These are phyloP conservation scores for Thysanoteuthis rhombus DNA, from an alignment of 2,888 invertebrate genomes.

Conservation along the genomic window DNA sequence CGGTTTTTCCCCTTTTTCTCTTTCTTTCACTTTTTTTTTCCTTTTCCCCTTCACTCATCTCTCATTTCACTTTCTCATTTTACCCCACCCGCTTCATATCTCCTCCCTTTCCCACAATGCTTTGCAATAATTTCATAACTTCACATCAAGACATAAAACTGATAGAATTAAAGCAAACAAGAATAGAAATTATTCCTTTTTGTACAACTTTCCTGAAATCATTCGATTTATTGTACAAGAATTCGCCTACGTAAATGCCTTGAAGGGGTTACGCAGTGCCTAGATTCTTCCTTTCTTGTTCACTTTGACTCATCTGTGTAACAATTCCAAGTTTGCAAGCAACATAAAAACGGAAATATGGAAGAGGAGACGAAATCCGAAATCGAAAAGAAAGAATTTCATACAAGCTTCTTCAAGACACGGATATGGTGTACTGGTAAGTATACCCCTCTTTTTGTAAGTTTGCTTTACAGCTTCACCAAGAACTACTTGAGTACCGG, in stretches of 20 bases:
- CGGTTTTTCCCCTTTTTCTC: not conserved
- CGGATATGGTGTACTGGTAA: no score
- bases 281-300: not conserved
- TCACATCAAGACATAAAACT: not conserved
- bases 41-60: not conserved
- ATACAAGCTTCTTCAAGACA: not conserved
- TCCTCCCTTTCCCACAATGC: not conserved
- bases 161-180: not conserved
- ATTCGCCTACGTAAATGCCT: not conserved
- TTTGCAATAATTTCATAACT: not conserved
- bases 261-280: not conserved
- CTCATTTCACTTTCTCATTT: no score
- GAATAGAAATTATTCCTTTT: not conserved
- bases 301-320: not conserved
- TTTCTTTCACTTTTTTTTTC: not conserved
- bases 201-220: constrained; percentile 1
- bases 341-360: not conserved
- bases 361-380: not conserved
- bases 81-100: no score
- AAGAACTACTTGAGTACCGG: no score
- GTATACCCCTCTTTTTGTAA: no score
- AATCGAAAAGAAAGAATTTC: not conserved
- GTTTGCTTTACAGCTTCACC: no score
- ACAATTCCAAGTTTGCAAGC: not conserved
- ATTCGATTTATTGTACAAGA: not conserved